Evolutionary conservation across 2,113 vertebrate genomes (phyloP), one percentile per base, ranked within the genome.

Genomic region (Pedetes capensis): DNA sequence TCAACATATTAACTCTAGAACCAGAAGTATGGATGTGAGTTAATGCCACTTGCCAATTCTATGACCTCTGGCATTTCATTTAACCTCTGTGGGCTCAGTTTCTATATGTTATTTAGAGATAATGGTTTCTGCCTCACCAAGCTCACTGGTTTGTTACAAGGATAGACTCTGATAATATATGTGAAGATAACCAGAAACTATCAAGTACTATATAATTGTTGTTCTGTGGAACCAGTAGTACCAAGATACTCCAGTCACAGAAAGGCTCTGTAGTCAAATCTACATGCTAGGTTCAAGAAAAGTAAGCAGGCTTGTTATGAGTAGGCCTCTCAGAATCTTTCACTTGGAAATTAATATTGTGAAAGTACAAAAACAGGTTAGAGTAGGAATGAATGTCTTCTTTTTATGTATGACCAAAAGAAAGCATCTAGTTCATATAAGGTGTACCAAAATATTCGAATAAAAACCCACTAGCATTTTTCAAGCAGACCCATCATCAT

Each of bases 271-370:
- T 75, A 12, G 16, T 86, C 32, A 74, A 42, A 44, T 57, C 42
- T 32, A 32, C 44, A n/a, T 37, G 39, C 71, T 44, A n/a, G 13
- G 2, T 63, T 61, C 74, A 47, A 0, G 64, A 91, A 68, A 88
- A 44, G 29, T 55, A 63, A 64, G 10, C 27, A 55, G 51, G 61
- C 27, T 69, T 86, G 59, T 69, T 42, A 81, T n/a, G 37, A 89
- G 37, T 59, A 55, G 23, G 34, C 42, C 66, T 68, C 79, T 92
- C 22, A 84, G 29, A 68, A 17, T 53, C 80, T 93, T 89, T 47
- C 89, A 89, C n/a, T 75, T 89, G 59, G 44, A 88, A 89, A 66
- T 75, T 22, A 81, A 63, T 82, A 81, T 68, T 80, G 8, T 68
- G 34, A 83, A 84, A 94, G 71, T 37, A 37, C 18, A 22, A 87